These are phyloP conservation scores for Conger conger DNA, from an alignment of 2,113 vertebrate species.

Conservation along the genomic window DNA sequence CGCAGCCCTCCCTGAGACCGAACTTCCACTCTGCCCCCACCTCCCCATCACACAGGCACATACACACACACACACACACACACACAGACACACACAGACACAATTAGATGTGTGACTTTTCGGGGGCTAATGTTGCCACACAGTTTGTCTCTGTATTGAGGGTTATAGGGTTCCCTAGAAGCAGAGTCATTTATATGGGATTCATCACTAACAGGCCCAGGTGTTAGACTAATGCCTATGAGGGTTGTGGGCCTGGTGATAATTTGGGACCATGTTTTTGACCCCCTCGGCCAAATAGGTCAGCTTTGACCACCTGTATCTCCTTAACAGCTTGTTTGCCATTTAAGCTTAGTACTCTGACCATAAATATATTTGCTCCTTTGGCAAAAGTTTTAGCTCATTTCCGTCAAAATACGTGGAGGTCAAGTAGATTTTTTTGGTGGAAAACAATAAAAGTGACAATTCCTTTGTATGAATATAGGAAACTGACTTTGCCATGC, in stretches of 20 bases:
- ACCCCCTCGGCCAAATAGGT: neutral
- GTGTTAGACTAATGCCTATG: neutral
- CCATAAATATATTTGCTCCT: neutral
- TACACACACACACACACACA: neutral
- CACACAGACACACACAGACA: constrained; percentile 20
- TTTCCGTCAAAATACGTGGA: neutral
- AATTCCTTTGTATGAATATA: neutral
- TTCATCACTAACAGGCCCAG: neutral
- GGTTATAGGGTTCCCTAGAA: too few relatives aligned
- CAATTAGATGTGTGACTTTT: neutral
- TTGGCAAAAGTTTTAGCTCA: neutral
- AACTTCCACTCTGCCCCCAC: neutral
- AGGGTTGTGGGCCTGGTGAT: neutral
- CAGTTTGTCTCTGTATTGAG: too few relatives aligned
- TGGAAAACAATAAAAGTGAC: neutral
- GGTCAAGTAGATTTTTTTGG: neutral
- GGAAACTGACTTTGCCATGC: neutral
- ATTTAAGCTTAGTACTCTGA: neutral
- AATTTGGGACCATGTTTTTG: neutral
- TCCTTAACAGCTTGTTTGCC: neutral
- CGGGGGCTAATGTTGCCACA: neutral
- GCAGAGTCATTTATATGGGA: neutral
- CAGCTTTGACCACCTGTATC: neutral
- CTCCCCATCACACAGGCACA: constrained; percentile 4
- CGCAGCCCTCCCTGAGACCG: constrained; percentile 5